These are phyloP conservation scores for Paramisgurnus dabryanus DNA, from an alignment of 2,113 vertebrate genomes.

Conservation along the genomic window DNA sequence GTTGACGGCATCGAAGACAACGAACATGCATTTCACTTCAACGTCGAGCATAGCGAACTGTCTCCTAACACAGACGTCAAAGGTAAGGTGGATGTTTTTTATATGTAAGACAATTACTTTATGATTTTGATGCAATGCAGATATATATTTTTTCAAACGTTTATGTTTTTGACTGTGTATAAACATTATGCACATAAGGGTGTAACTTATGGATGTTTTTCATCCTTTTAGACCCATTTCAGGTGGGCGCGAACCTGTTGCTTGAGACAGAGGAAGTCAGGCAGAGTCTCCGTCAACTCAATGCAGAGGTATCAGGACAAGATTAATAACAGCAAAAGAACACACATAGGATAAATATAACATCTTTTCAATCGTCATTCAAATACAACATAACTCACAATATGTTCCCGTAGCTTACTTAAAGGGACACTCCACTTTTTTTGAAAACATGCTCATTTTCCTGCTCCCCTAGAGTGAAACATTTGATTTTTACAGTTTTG, in stretches of 20 bases:
- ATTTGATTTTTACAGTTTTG: too few relatives aligned
- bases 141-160: background rate
- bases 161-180: background rate
- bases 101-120: background rate
- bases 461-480: too few relatives aligned
- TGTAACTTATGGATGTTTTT: background rate
- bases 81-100: slow-evolving; percentile 59
- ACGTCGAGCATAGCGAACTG: slow-evolving; percentile 62
- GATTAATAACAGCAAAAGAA: background rate
- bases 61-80: slow-evolving; percentile 45
- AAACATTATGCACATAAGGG: too few relatives aligned
- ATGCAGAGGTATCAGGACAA: slow-evolving; percentile 79
- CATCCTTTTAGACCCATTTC: slow-evolving; percentile 60
- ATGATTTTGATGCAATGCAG: background rate
- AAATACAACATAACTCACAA: too few relatives aligned
- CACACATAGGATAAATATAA: background rate
- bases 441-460: too few relatives aligned
- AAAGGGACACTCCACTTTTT: too few relatives aligned
- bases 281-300: slow-evolving; percentile 83
- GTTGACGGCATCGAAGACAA: slow-evolving; percentile 94
- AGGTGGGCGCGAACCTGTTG: slow-evolving; percentile 68
- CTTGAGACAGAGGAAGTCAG: slow-evolving; percentile 84
- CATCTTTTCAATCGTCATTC: too few relatives aligned
- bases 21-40: slow-evolving; percentile 80
- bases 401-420: too few relatives aligned